Base-by-base conservation (phyloP, 2,113 vertebrate species). In the Acanthochromis polyacanthus region DNA sequence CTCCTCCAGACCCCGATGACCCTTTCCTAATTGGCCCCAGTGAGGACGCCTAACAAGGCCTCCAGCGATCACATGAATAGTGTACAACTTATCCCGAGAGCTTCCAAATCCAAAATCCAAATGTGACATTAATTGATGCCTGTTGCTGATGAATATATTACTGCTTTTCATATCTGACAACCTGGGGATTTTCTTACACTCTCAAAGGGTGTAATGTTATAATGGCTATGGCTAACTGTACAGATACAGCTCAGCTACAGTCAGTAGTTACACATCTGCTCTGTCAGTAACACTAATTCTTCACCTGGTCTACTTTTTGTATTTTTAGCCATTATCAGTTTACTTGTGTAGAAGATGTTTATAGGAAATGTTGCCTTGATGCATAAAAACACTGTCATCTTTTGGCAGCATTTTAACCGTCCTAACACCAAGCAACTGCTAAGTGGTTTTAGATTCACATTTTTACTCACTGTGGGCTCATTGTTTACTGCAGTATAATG, bases 1-100 rank as follows among this genome's bases (percentile, higher is more conserved):
- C 58, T 90, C 84, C 48, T 80, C 73, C 1, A 91, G 87, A 85
- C 86, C 86, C 53, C 68, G 76, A 72, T 90, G 83, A 93, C 74
- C 56, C 81, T 38, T 19, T 56, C 72, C 67, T 83, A 83, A 87
- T 89, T 88, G 78, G 83, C 67, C 82, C 84, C 81, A 79, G 76
- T 66, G 82, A 83, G 71, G 55, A 75, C 83, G 65, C 76, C 30
- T 77, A 83, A 86, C 83, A 75, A 74, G 57, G 60, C 75, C 82
- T 85, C 79, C 15, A 70, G 88, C 4, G 32, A 72, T 61, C 68
- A 65, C 38, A 82, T 79, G 40, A 79, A 84, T 73, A 83, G 68
- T 70, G 32, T 25, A 71, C 36, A 52, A 72, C 23, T 45, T 59
- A 67, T 60, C 51, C 61, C 56, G 57, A 78, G 51, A 82, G 17